Evolutionary conservation across 2,113 vertebrate species (phyloP), one percentile per base, ranked within the genome.

Genomic region (Tragelaphus buxtoni): DNA sequence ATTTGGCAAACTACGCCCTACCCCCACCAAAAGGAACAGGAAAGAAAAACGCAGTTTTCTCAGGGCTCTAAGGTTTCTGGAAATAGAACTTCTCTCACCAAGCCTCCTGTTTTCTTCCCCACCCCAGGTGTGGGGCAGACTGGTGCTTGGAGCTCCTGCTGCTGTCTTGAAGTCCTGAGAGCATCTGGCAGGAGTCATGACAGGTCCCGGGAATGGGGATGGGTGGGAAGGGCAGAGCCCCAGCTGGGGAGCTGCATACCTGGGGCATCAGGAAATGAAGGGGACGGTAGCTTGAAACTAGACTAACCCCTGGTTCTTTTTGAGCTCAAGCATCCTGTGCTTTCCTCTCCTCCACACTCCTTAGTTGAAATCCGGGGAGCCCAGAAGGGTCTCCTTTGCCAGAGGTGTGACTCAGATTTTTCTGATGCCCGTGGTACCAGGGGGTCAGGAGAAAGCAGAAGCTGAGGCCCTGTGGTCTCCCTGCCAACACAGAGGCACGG

Each of bases 61-160:
- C 91, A 90, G 20, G 11, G 42, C 89, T 98, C 80, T 95, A 51
- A 93, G 14, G 17, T 94, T 92, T 96, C 94, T 82, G 35, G 58
- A 97, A 94, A 88, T 10, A 53, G 58, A 93, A 82, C 20, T 56
- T 91, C 5, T 85, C 17, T 92, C 51, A 39, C 6, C 9, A 3
- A 91, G 47, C 47, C 35, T 91, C 91, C 55, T 63, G 45, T 77
- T 96, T 72, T 88, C 61, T 79, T 35, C 35, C 42, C 30, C 4
- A 13, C 39, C 35, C 42, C 90, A 89, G 77, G 12, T 42, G 7
- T 58, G 81, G 53, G 45, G 56, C 76, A 35, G 2, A 45, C 39
- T 11, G 4, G 51, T 35, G 9, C 61, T 65, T 47, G 53, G n/a
- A n/a, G 30, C 53, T 61, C 55, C 58, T 79, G 87, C 60, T 53